A percentile compares a stretch with the other conserved stretches of the same genome.
Conservation (phyloP, 2,888 invertebrate species). For the Euspilapteryx auroguttella region DNA sequence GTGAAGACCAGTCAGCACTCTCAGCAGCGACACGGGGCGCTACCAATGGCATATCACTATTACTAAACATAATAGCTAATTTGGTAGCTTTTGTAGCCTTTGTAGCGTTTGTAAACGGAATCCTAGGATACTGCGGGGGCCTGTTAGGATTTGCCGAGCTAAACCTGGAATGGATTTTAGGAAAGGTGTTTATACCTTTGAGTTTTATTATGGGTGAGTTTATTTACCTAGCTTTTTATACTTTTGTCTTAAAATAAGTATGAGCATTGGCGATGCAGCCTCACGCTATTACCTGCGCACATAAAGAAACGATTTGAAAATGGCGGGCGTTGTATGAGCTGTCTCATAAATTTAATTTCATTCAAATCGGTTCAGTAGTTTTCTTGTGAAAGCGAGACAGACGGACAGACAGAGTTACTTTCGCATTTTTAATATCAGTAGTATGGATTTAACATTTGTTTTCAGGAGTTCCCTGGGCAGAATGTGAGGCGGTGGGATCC, state of each 20-base stretch:
- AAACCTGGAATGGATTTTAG: slow-evolving; percentile 75
- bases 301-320: too few species aligned
- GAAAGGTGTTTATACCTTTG: slow-evolving; percentile 89
- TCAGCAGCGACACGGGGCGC: slow-evolving; percentile 94
- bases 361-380: too few species aligned
- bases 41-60: slow-evolving; percentile 73
- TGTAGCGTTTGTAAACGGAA: slow-evolving; percentile 80
- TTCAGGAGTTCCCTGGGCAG: slow-evolving; percentile 69
- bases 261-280: too few species aligned
- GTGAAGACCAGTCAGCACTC: slow-evolving; percentile 79
- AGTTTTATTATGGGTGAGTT: slow-evolving; percentile 82
- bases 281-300: too few species aligned
- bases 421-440: too few species aligned
- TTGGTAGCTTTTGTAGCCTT: slow-evolving; percentile 90
- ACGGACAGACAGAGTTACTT: too few species aligned
- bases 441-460: too few species aligned
- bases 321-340: too few species aligned
- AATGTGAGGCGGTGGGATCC: slow-evolving; percentile 76
- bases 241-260: too few species aligned
- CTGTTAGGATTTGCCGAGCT: slow-evolving; percentile 70
- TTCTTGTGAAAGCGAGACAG: too few species aligned
- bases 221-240: too few species aligned
- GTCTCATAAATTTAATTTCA: too few species aligned
- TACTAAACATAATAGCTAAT: slow-evolving; percentile 88
- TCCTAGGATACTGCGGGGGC: slow-evolving; percentile 79